phyloP scores from a whole-genome alignment of 2,797 vertebrate genomes.

The Sphenopsis melanotis region DNA sequence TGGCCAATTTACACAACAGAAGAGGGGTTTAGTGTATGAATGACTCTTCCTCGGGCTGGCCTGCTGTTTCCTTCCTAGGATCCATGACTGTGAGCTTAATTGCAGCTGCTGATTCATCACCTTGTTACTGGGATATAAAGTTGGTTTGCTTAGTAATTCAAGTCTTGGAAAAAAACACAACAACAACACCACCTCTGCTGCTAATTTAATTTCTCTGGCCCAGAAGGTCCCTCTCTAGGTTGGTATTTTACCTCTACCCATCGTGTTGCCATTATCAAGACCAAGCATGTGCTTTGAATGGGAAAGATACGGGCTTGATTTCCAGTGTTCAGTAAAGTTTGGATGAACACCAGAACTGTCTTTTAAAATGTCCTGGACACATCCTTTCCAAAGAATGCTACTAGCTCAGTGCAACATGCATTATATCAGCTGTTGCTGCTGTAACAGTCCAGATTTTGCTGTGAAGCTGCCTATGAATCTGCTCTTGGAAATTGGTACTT shows the following conservation, averaged over 20 bases:
- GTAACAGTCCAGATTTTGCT: background rate
- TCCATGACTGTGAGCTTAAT: constrained; percentile 53
- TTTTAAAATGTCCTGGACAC: background rate
- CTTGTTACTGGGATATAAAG: constrained; percentile 39
- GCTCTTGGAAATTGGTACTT: background rate
- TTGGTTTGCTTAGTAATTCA: constrained; percentile 50
- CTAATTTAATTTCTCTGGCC: background rate
- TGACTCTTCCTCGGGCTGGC: constrained; percentile 25
- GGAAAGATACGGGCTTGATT: background rate
- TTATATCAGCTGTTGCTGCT: background rate
- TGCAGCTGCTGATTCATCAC: constrained; percentile 56
- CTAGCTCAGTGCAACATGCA: background rate
- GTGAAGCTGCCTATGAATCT: background rate
- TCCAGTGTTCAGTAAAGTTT: background rate
- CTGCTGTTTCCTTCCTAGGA: constrained; percentile 45
- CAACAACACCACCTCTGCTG: background rate
- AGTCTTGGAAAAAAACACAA: background rate
- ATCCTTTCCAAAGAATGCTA: constrained; percentile 17
- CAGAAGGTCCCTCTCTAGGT: background rate
- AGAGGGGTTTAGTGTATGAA: constrained; percentile 40
- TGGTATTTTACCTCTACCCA: background rate
- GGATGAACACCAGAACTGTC: background rate
- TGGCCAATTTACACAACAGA: constrained; percentile 54
- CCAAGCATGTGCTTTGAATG: background rate
- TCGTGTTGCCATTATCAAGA: background rate